These are phyloP conservation scores for Galaxea fascicularis DNA, from an alignment of 92 coral and sea anemone genomes.

Conservation along the genomic window DNA sequence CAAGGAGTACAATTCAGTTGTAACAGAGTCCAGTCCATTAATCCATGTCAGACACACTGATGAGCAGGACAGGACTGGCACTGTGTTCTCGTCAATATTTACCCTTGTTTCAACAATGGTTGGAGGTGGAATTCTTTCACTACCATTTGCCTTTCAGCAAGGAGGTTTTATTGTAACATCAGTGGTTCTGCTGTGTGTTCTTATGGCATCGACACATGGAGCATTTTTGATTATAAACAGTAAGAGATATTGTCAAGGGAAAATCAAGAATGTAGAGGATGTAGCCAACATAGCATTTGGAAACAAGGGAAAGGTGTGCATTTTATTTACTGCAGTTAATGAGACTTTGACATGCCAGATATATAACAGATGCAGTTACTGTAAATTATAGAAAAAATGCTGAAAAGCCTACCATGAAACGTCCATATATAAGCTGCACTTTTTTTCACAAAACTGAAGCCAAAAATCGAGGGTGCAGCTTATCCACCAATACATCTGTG, in stretches of 20 bases:
- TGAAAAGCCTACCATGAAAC: too few relatives aligned
- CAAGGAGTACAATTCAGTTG: constrained; percentile 11
- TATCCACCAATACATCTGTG: too few relatives aligned
- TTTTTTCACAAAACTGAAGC: too few relatives aligned
- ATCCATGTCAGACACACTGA: not conserved
- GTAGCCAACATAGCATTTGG: constrained; percentile 92
- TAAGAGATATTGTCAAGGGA: constrained; percentile 90
- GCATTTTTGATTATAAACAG: constrained; percentile 88
- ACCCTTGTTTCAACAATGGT: constrained; percentile 92
- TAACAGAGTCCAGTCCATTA: constrained; percentile 71
- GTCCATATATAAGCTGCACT: too few relatives aligned
- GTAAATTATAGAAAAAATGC: too few relatives aligned
- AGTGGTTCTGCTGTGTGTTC: constrained; percentile 56
- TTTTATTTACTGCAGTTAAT: too few relatives aligned
- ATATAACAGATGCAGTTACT: too few relatives aligned
- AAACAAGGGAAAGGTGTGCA: constrained; percentile 81
- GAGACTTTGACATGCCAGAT: too few relatives aligned
- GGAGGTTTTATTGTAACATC: constrained; percentile 89
- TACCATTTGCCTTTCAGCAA: constrained; percentile 92
- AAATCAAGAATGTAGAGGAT: constrained; percentile 88
- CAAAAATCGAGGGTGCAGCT: too few relatives aligned
- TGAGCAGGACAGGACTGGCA: constrained; percentile 82
- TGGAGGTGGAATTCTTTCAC: constrained; percentile 86
- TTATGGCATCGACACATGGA: constrained; percentile 93
- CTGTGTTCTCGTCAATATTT: constrained; percentile 86